Conservation (phyloP, 92 coral and sea anemone genomes). For the Parazoanthus atlanticus region DNA sequence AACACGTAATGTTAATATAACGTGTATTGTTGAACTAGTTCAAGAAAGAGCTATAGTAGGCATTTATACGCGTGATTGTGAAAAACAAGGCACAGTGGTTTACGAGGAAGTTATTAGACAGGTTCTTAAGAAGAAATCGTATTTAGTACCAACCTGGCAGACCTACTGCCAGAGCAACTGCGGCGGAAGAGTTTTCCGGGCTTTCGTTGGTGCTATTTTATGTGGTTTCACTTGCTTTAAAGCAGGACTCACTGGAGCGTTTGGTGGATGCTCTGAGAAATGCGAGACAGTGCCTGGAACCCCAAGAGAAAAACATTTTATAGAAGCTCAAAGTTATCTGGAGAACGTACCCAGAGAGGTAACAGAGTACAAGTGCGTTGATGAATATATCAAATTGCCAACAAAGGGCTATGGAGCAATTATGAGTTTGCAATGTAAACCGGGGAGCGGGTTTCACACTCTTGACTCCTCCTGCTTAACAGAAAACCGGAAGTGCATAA, state of each 20-base stretch:
- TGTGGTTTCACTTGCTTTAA: not conserved
- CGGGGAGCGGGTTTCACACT: not conserved
- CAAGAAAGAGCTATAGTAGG: not conserved
- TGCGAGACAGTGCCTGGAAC: constrained; percentile 13
- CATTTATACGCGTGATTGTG: not conserved
- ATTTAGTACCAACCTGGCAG: constrained; percentile 18
- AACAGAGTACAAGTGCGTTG: not conserved
- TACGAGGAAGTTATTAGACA: constrained; percentile 13
- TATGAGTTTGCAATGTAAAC: not conserved
- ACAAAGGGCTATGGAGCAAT: constrained; percentile 11
- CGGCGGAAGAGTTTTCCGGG: constrained; percentile 8
- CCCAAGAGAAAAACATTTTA: not conserved
- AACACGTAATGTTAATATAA: not conserved
- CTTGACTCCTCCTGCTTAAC: constrained; percentile 5
- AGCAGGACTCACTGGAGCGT: not conserved
- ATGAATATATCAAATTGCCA: not conserved
- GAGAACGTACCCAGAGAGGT: not conserved
- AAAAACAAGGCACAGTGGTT: not conserved
- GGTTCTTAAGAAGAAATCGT: not conserved
- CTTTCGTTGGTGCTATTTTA: constrained; percentile 2
- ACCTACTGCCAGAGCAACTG: not conserved
- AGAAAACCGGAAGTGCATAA: constrained; percentile 1
- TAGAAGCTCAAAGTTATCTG: not conserved
- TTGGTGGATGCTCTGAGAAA: constrained; percentile 29
- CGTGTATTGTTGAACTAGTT: not conserved